These are phyloP conservation scores for Patella pellucida DNA, from an alignment of 2,888 invertebrate species.

Conservation along the genomic window DNA sequence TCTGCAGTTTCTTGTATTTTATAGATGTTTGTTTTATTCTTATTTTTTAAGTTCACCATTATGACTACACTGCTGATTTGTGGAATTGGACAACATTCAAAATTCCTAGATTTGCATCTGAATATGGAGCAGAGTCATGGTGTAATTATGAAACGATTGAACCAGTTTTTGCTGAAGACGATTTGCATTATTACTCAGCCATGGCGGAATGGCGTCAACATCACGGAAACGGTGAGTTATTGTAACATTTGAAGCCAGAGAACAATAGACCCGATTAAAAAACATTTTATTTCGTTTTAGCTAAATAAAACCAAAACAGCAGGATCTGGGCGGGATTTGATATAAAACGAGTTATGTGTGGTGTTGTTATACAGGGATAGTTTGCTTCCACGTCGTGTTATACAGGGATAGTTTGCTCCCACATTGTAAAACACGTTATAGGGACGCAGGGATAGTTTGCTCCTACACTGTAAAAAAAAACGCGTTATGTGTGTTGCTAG, in stretches of 20 bases:
- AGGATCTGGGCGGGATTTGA: background rate
- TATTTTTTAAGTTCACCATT: constrained; percentile 79
- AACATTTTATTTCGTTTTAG: background rate
- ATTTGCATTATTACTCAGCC: constrained; percentile 73
- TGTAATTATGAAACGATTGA: constrained; percentile 80
- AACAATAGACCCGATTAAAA: background rate
- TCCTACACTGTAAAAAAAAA: no score
- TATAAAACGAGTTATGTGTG: no score
- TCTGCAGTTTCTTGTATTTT: no score
- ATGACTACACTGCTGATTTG: constrained; percentile 85
- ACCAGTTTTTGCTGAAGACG: constrained; percentile 69
- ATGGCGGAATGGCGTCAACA: constrained; percentile 88
- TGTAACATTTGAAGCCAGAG: background rate
- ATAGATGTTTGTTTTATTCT: background rate
- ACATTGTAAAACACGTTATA: no score
- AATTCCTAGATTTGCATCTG: constrained; percentile 89
- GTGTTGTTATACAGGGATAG: no score
- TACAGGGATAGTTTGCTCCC: no score
- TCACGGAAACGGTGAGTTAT: constrained; percentile 80
- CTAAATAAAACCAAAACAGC: background rate
- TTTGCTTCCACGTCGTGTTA: no score
- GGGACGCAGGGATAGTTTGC: no score
- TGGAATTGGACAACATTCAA: constrained; percentile 86
- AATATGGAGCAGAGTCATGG: constrained; percentile 94
- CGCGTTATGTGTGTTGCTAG: no score